Evolutionary conservation across 2,797 vertebrate genomes (phyloP), one percentile per base, ranked within the genome.

Genomic region (Sebastes aleutianus): DNA sequence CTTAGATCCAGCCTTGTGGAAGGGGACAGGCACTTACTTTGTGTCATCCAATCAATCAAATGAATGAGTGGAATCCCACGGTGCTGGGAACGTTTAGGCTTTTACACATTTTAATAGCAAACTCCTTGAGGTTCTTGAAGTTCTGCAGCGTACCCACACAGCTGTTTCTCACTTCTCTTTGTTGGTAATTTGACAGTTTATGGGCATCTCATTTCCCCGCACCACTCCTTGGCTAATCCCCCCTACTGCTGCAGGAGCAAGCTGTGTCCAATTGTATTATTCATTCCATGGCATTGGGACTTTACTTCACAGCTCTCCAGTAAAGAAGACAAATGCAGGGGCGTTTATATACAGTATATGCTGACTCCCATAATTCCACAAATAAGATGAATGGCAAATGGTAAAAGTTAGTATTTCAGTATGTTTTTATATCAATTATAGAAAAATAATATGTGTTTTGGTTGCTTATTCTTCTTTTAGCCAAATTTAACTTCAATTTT

Each of bases 101-200:
- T 78, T n/a, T 61, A 47, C 79, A 74, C 70, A 78, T 89, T 89
- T 85, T 27, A 80, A 54, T 2, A 70, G 39, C 32, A 68, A 81
- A 72, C 61, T 74, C 73, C 32, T 13, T 74, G n/a, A 69, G 75
- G 61, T 59, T 78, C 56, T 69, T 32, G 70, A 62, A 72, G 7
- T 74, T 39, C 57, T 20, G 61, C 5, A 62, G 56, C 53, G 22
- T 43, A 76, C n/a, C 50, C 29, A 43, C 47, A 54, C 72, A 83
- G 84, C 69, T 77, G 76, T 64, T 79, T 76, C 75, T 69, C 24
- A 64, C 22, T 29, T 43, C 32, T 71, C 39, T 82, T 76, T 80
- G 85, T 84, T 74, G 70, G 80, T 82, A 53, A 73, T 86, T 80
- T 86, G 85, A 84, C 70, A 84, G 82, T 91, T 91, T 88, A 91